Base-by-base conservation (phyloP, 2,888 invertebrate genomes). In the Troides oblongomaculatus region DNA sequence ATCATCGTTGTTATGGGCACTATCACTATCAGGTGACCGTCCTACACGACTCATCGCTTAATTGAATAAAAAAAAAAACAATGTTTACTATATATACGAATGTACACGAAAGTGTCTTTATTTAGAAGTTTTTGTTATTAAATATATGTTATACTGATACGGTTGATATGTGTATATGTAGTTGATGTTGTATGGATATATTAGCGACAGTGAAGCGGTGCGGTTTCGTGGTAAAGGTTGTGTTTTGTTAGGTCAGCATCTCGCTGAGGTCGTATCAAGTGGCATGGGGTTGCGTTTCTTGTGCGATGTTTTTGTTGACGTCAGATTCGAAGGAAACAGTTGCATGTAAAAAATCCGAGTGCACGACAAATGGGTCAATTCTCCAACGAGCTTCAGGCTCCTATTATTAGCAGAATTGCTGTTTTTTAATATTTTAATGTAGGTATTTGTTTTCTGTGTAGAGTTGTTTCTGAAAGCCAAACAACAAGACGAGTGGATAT, bases 211-310 rank as follows among this genome's bases (percentile, higher is more conserved):
- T 17, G 23, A 14, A 23, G 43, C 63, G 50, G 46, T 18, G 12
- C 46, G 14, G 58, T 65, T 58, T 25, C 46, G 21, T 80, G 75
- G 80, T 80, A 79, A 46, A 59, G 72, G 78, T 14, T 62, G 72
- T 62, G 75, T 80, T 79, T 77, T 75, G 79, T 74, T 73, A 72
- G 75, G 72, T 74, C 75, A 77, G 79, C 77, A 64, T 58, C 63
- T 62, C 23, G 64, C 61, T n/a, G 46, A 65, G 69, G 65, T 61
- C 66, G 61, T 61, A 58, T 69, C 65, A 69, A 65, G 62, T 69
- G 65, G 69, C 69, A 56, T 62, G 62, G 69, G 65, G 69, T 69
- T 65, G 65, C 65, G 39, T 65, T 65, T 60, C 61, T 30, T 46
- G 53, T 23, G 6, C 53, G 63, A 17, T 18, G 56, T 64, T 69